Percentiles rank a stretch among this genome's conserved stretches.
phyloP scores from a whole-genome alignment of 2,113 vertebrate species.

The Vireo altiloquus region DNA sequence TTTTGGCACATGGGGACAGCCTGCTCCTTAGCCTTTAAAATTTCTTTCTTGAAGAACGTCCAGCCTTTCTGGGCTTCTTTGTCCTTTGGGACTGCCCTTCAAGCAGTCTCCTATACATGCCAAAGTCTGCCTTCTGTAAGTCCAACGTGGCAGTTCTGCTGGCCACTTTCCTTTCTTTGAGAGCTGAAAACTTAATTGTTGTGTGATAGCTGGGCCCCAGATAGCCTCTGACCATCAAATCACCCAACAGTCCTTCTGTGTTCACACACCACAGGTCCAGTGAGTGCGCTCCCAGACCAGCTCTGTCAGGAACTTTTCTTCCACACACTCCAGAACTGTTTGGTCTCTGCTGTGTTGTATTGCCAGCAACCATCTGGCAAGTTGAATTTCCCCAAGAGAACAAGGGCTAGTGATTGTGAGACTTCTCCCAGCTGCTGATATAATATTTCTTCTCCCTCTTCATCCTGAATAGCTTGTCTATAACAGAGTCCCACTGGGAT shows the following conservation, averaged over 20 bases:
- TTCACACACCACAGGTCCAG: background rate
- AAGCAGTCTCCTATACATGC: background rate
- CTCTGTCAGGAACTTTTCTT: background rate
- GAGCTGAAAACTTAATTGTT: background rate
- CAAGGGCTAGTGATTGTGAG: accelerated
- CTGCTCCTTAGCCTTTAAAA: background rate
- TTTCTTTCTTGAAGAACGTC: background rate
- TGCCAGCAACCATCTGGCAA: background rate
- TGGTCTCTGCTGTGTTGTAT: background rate
- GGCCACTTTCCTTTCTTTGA: background rate
- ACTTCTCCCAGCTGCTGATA: background rate
- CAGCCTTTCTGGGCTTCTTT: background rate
- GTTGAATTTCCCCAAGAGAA: background rate
- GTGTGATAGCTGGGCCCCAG: background rate
- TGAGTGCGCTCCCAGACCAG: accelerated
- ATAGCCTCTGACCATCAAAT: background rate
- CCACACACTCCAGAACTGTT: background rate
- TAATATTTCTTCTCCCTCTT: background rate
- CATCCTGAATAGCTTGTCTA: background rate
- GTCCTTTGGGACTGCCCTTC: background rate
- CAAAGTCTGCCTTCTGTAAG: background rate
- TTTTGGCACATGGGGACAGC: background rate
- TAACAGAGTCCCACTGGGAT: background rate
- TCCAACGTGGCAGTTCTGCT: background rate
- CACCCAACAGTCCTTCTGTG: background rate